Evolutionary conservation across 2,113 vertebrate species (phyloP).

Genomic region (Dasyurus viverrinus): DNA sequence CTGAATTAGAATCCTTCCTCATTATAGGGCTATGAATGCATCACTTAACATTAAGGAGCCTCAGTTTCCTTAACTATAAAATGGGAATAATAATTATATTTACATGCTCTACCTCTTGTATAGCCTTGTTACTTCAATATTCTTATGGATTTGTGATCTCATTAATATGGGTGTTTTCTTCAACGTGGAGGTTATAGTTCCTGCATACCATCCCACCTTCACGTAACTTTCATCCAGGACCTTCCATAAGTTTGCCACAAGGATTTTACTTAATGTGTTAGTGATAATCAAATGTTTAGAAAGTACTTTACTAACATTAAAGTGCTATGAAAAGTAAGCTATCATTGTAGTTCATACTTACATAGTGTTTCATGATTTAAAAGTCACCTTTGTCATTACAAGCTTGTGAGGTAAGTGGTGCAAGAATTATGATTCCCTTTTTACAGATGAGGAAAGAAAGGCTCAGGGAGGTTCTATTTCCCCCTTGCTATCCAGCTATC

Average conservation of each 20-base stretch:
- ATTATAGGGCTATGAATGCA: not conserved
- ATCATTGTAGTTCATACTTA: not conserved
- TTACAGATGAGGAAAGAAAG: not conserved
- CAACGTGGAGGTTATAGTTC: not conserved
- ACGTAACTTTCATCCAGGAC: not conserved
- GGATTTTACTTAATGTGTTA: not conserved
- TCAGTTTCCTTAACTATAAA: not conserved
- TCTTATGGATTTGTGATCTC: not conserved
- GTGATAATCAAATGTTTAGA: not conserved
- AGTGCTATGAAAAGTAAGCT: not conserved
- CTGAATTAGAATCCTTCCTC: not conserved
- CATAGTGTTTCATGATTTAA: not conserved
- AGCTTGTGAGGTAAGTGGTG: not conserved
- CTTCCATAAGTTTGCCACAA: not conserved
- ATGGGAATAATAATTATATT: not conserved
- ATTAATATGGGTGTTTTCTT: not conserved
- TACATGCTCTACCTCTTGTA: not conserved
- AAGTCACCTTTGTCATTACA: not conserved
- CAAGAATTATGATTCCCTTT: not conserved
- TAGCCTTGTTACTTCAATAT: not conserved
- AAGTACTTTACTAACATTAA: not conserved
- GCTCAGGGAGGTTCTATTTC: not conserved
- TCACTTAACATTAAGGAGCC: not conserved
- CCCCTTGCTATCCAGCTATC: not conserved
- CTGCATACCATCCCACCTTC: not conserved